Evolutionary conservation across 2,888 invertebrate species (phyloP).

Genomic region (Nineta flava): DNA sequence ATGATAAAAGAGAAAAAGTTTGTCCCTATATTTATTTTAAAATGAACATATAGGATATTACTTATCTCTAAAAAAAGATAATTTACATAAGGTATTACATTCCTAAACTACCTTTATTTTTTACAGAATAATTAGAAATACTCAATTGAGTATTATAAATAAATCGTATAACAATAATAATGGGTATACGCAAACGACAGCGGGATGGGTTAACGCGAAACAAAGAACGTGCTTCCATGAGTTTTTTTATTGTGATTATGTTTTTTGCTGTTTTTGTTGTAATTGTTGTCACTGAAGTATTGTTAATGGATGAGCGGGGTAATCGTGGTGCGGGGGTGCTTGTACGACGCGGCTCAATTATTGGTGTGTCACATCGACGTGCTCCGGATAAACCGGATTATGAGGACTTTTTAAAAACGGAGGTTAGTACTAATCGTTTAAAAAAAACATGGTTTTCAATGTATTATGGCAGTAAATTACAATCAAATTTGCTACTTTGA

Average conservation of each 20-base stretch:
- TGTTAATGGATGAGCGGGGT: conserved; percentile 47
- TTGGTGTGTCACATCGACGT: conserved; percentile 31
- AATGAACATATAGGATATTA: no score
- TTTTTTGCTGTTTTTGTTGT: conserved; percentile 80
- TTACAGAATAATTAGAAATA: no score
- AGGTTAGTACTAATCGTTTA: not conserved
- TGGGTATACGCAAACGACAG: conserved; percentile 27
- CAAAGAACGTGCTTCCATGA: conserved; percentile 72
- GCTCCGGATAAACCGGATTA: conserved; percentile 41
- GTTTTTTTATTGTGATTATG: conserved; percentile 79
- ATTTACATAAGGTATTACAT: no score
- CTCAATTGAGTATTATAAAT: no score
- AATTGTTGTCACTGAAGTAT: conserved; percentile 74
- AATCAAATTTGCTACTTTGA: no score
- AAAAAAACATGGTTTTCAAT: no score
- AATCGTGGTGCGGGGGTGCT: conserved; percentile 34
- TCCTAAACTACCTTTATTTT: no score
- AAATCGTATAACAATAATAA: no score
- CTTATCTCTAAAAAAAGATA: no score
- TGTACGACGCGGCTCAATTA: conserved; percentile 35
- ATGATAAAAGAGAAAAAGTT: no score
- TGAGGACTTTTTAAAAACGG: conserved; percentile 44
- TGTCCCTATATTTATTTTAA: no score
- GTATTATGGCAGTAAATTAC: no score
- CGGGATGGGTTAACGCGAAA: conserved; percentile 31